Conservation (phyloP, 2,888 invertebrate genomes). For the Phragmatobia fuliginosa region DNA sequence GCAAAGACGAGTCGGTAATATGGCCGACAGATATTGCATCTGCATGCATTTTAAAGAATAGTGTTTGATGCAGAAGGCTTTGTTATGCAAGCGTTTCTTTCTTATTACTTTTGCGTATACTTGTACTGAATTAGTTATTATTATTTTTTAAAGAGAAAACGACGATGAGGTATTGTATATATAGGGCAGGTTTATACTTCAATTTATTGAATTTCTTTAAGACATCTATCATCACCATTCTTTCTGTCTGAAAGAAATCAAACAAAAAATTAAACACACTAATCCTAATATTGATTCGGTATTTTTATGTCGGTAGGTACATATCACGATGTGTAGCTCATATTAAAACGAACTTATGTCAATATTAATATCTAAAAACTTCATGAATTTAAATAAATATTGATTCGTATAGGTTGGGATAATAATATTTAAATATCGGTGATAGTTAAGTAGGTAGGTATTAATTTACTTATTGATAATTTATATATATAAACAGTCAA, state of each 20-base stretch:
- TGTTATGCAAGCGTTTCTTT: not conserved
- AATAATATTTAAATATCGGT: constrained; percentile 52
- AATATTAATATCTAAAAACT: constrained; percentile 54
- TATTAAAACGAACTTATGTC: constrained; percentile 56
- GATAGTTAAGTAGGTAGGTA: constrained; percentile 31
- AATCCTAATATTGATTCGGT: too few relatives aligned
- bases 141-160: too few relatives aligned
- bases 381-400: constrained; percentile 57
- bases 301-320: constrained; percentile 39
- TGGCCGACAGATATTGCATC: constrained; percentile 81
- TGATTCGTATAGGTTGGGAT: too few relatives aligned
- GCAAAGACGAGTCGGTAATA: constrained; percentile 72
- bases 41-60: constrained; percentile 72
- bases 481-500: constrained; percentile 34
- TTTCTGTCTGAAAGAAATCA: too few relatives aligned
- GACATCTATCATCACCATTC: too few relatives aligned
- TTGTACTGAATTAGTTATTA: too few relatives aligned
- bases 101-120: not conserved
- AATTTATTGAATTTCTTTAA: too few relatives aligned
- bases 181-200: too few relatives aligned
- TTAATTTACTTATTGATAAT: constrained; percentile 42
- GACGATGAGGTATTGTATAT: too few relatives aligned
- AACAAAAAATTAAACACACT: too few relatives aligned
- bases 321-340: constrained; percentile 46
- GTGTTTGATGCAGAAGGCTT: constrained; percentile 57